These are phyloP conservation scores for Coilia nasus DNA, from an alignment of 2,797 vertebrate species.

Conservation along the genomic window DNA sequence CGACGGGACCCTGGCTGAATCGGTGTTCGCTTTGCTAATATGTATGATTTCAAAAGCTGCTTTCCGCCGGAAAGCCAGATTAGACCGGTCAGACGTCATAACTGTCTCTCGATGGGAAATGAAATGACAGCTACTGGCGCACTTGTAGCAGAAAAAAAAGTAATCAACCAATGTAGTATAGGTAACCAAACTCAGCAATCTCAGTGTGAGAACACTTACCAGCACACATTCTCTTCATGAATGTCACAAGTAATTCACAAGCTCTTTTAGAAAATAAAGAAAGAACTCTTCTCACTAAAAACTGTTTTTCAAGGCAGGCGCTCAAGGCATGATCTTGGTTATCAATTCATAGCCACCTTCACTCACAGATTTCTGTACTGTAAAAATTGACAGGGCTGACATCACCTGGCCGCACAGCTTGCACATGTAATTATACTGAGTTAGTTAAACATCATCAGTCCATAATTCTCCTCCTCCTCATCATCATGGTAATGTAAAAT, in stretches of 20 bases:
- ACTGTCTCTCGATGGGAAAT: background rate
- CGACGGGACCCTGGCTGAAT: background rate
- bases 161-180: too few species aligned
- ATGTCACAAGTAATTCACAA: too few species aligned
- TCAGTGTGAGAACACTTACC: too few species aligned
- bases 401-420: background rate
- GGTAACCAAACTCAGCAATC: too few species aligned
- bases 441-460: background rate
- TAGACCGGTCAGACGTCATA: conserved; percentile 51
- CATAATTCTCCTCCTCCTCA: conserved; percentile 63
- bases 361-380: background rate
- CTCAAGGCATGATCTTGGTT: background rate
- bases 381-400: background rate
- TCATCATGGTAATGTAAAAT: conserved; percentile 44
- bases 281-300: too few species aligned
- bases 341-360: background rate
- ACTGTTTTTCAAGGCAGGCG: background rate
- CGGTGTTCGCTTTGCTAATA: conserved; percentile 14
- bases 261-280: too few species aligned
- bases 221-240: too few species aligned
- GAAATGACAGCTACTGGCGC: background rate
- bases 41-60: conserved; percentile 60
- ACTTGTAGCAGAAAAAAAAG: background rate
- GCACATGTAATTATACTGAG: background rate
- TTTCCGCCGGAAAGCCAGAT: conserved; percentile 69